Evolutionary conservation across 2,888 invertebrate species (phyloP).

Genomic region (Troglohyphantes excavatus): DNA sequence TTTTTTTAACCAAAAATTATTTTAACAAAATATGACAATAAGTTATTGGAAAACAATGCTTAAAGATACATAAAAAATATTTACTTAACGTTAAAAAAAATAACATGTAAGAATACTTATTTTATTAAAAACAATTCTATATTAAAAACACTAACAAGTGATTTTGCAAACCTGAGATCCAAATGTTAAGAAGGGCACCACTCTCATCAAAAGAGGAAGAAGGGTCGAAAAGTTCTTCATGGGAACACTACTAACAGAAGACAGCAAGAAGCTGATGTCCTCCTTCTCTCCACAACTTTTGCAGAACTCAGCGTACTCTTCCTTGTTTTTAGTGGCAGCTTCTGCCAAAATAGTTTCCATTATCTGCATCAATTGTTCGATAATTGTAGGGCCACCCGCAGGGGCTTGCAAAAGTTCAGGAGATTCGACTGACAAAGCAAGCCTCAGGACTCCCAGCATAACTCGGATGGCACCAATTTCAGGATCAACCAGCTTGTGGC

Average conservation of each 20-base stretch:
- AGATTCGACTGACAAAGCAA: conserved; percentile 82
- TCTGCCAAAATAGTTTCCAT: conserved; percentile 97
- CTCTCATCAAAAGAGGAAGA: conserved; percentile 87
- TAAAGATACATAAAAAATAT: no score
- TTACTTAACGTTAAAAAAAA: no score
- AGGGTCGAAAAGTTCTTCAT: conserved; percentile 71
- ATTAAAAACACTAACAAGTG: neutral
- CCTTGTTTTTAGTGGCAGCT: conserved; percentile 92
- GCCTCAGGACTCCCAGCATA: conserved; percentile 91
- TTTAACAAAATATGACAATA: no score
- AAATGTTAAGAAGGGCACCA: conserved; percentile 97
- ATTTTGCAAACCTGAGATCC: conserved; percentile 87
- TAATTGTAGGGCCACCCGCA: conserved; percentile 85
- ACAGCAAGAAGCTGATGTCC: conserved; percentile 86
- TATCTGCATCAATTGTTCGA: conserved; percentile 95
- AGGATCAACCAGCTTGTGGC: conserved; percentile 93
- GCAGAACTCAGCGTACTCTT: conserved; percentile 92
- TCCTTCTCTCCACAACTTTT: conserved; percentile 94
- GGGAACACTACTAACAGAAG: conserved; percentile 57
- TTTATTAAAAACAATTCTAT: no score
- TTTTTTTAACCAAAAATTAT: no score
- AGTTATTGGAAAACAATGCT: no score
- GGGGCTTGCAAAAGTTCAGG: conserved; percentile 84
- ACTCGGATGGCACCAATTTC: conserved; percentile 92
- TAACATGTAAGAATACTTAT: no score